phyloP scores from a whole-genome alignment of 2,888 invertebrate genomes.

The Yponomeuta cagnagella region DNA sequence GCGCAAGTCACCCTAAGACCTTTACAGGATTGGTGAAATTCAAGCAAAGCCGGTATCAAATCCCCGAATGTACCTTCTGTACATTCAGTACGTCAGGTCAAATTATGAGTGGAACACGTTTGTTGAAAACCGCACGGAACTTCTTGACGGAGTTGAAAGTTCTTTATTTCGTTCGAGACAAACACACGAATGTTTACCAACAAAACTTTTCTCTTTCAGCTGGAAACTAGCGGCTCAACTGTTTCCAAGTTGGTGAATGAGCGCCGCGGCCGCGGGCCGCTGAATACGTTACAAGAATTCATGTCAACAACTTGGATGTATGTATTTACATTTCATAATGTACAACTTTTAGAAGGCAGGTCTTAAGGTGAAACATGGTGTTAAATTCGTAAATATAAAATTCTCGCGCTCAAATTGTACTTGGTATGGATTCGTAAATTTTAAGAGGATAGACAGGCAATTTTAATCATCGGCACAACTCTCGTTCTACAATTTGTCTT shows the following conservation, averaged over 20 bases:
- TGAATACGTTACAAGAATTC: not conserved
- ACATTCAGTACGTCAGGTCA: no score
- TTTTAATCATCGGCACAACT: no score
- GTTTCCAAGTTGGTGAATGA: conserved; percentile 3
- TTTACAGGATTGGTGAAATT: no score
- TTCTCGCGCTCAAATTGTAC: no score
- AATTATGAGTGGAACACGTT: not conserved
- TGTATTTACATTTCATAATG: not conserved
- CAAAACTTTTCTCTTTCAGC: conserved; percentile 28
- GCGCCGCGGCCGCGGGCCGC: not conserved
- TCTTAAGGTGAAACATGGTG: not conserved
- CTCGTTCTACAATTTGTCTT: no score
- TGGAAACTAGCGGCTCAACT: conserved; percentile 21
- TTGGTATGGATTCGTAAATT: no score
- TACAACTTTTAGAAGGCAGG: not conserved
- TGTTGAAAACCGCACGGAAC: not conserved
- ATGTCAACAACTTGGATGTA: not conserved
- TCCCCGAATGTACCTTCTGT: no score
- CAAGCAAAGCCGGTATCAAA: no score
- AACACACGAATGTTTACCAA: conserved; percentile 27
- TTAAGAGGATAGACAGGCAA: no score
- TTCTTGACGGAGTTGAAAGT: conserved; percentile 10
- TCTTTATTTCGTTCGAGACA: conserved; percentile 11
- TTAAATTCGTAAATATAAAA: not conserved
- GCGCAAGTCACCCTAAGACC: no score